phyloP scores from a whole-genome alignment of 2,797 vertebrate genomes.

The Podargus strigoides region DNA sequence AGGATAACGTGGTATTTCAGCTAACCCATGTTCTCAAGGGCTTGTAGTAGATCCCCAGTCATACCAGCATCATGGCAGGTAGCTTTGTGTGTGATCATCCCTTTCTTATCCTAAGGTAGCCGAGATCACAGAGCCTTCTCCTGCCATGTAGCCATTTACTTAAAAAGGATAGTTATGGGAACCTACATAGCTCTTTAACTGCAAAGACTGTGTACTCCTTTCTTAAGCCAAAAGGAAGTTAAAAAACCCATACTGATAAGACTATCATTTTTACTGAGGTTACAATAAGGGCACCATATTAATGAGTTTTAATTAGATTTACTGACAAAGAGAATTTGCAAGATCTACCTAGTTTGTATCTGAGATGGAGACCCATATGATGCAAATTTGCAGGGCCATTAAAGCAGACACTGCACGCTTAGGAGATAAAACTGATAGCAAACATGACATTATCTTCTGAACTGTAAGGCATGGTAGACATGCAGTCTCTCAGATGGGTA shows the following conservation, averaged over 20 bases:
- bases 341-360: neutral
- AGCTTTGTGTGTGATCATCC: neutral
- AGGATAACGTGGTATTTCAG: neutral
- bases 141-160: neutral
- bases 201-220: neutral
- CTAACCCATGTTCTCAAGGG: neutral
- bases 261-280: neutral
- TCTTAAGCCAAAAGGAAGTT: neutral
- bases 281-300: neutral
- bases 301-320: neutral
- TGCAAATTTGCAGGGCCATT: neutral
- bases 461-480: neutral
- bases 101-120: neutral
- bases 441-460: neutral
- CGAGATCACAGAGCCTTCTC: neutral
- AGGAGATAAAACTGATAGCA: neutral
- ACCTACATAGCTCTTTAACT: neutral
- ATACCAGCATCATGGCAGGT: neutral
- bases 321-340: neutral
- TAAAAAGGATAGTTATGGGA: neutral
- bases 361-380: neutral
- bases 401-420: neutral
- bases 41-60: rapidly evolving
- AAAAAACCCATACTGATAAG: neutral
- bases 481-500: neutral